Percentiles rank a stretch among this genome's conserved stretches.
Conservation (phyloP, 2,113 vertebrate genomes). For the Megalops atlanticus region DNA sequence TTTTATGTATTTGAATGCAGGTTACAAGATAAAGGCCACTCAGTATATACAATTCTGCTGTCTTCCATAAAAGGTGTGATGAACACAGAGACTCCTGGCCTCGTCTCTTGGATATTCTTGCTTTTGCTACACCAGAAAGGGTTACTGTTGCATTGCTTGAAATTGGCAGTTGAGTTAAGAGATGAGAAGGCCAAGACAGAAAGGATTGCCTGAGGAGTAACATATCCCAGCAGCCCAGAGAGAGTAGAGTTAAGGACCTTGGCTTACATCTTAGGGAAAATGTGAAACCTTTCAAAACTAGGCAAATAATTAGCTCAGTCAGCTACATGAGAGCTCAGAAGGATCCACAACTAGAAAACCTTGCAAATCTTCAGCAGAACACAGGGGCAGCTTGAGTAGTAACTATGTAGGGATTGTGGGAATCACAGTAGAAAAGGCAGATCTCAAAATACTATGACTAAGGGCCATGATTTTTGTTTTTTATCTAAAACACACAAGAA, state of each 20-base stretch:
- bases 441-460: constrained; percentile 18
- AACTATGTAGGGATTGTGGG: background rate
- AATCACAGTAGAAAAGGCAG: constrained; percentile 2
- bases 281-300: background rate
- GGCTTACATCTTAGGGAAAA: background rate
- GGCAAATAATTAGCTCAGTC: constrained; percentile 8
- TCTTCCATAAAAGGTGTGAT: no score
- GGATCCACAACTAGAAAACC: background rate
- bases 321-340: background rate
- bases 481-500: no score
- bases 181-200: background rate
- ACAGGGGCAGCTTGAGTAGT: background rate
- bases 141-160: background rate
- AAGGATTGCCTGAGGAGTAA: background rate
- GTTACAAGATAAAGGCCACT: background rate
- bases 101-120: no score
- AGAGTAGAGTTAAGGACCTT: background rate
- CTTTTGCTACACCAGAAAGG: background rate
- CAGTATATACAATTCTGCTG: no score
- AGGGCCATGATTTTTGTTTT: no score
- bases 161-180: background rate
- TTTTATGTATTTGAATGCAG: background rate
- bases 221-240: background rate
- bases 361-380: background rate
- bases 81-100: no score